Percentiles rank a stretch among this genome's conserved stretches.
Conservation (phyloP, 2,113 vertebrate genomes). For the Eupsittula cactorum region DNA sequence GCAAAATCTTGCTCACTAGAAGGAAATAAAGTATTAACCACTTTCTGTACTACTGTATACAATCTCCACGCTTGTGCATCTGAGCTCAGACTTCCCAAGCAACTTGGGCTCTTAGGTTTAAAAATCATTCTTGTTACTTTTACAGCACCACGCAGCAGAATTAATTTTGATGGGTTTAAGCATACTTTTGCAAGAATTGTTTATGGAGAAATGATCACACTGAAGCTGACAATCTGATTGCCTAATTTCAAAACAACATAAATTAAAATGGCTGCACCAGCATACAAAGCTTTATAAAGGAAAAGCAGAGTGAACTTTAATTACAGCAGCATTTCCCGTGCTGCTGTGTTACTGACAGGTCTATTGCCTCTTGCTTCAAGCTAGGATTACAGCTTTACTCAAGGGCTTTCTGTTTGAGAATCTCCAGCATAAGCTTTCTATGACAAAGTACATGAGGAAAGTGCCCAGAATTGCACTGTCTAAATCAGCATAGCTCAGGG, state of each 20-base stretch:
- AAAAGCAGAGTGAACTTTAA: conserved; percentile 49
- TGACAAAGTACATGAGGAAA: not conserved
- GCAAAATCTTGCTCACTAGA: not conserved
- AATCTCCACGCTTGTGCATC: not conserved
- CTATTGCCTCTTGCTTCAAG: conserved; percentile 43
- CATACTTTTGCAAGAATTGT: not conserved
- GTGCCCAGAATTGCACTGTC: not conserved
- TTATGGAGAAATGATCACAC: conserved; percentile 3
- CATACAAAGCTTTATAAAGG: conserved; percentile 36
- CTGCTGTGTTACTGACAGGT: conserved; percentile 13
- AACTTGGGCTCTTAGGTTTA: not conserved
- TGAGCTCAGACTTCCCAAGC: not conserved
- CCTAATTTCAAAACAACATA: conserved; percentile 22
- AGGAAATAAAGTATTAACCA: not conserved
- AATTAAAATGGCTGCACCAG: conserved; percentile 40
- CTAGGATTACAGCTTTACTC: conserved; percentile 51
- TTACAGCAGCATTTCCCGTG: conserved; percentile 48
- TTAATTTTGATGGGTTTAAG: not conserved
- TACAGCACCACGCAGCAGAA: not conserved
- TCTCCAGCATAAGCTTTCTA: not conserved
- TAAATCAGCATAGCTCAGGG: not conserved
- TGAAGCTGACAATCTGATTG: conserved; percentile 31
- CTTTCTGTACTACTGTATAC: not conserved
- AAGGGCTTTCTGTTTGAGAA: conserved; percentile 38
- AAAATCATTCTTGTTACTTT: not conserved